phyloP scores from a whole-genome alignment of 2,113 vertebrate genomes.

The Ciconia maguari region DNA sequence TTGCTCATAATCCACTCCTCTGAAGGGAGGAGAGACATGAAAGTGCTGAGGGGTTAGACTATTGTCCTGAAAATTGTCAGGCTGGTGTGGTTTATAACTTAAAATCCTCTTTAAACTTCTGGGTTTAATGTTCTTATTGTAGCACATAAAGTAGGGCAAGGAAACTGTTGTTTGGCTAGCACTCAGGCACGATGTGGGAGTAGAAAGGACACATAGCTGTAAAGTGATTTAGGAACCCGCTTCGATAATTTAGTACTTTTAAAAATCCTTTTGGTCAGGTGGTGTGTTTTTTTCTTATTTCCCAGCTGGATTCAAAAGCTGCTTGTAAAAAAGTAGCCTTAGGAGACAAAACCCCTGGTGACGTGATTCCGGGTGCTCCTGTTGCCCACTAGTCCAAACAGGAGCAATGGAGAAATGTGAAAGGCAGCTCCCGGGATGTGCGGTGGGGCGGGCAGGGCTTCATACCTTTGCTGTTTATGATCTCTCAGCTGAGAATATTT shows the following conservation, averaged over 20 bases:
- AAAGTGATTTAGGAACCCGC: neutral
- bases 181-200: neutral
- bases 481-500: neutral
- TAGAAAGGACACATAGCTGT: neutral
- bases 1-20: neutral
- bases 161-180: neutral
- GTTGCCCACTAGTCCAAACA: fast-evolving
- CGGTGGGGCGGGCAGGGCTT: neutral
- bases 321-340: neutral
- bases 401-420: neutral
- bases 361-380: fast-evolving
- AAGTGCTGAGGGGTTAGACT: neutral
- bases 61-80: neutral
- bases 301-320: neutral
- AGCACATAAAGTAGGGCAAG: neutral
- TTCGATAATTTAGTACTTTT: neutral
- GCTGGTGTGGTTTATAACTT: neutral
- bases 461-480: neutral
- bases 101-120: neutral
- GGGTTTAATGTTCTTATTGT: neutral
- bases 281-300: neutral
- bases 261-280: neutral
- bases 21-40: neutral
- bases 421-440: neutral
- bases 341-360: neutral